Evolutionary conservation across 2,797 vertebrate species (phyloP), one percentile per base, ranked within the genome.

Genomic region (Rhinophrynus dorsalis): DNA sequence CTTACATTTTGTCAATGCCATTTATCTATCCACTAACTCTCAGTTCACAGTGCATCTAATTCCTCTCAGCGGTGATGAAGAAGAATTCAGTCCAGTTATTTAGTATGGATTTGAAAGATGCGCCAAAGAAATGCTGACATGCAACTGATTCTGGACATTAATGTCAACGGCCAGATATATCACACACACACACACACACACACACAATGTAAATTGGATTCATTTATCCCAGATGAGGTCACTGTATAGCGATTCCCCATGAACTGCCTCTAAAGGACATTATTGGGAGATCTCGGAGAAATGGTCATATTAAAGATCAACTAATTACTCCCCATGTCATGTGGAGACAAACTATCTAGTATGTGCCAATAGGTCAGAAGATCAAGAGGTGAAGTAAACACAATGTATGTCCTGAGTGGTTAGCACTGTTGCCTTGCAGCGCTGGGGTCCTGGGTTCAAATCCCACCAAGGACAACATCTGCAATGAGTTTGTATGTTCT

Each of bases 1-100:
- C n/a, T n/a, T n/a, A n/a, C n/a, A n/a, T n/a, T n/a, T n/a, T n/a
- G n/a, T n/a, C n/a, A n/a, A n/a, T n/a, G n/a, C n/a, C n/a, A n/a
- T n/a, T n/a, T n/a, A n/a, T n/a, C n/a, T n/a, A n/a, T n/a, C n/a
- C n/a, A n/a, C n/a, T n/a, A n/a, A n/a, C n/a, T n/a, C n/a, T n/a
- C n/a, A n/a, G n/a, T n/a, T n/a, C n/a, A n/a, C n/a, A n/a, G n/a
- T n/a, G n/a, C n/a, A n/a, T n/a, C 27, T 12, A 11, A 35, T 67
- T 12, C 65, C 44, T 48, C 65, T 26, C 32, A 18, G 27, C 11
- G 44, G 40, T 38, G 65, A 68, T 68, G 65, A 59, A 47, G 18
- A 47, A 9, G 20, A 23, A 26, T 51, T 26, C 27, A 51, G 60
- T 68, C 56, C 47, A 68, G 60, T 68, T 68, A 68, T 48, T 68